Conservation (phyloP, 2,113 vertebrate genomes). For the Panthera tigris region DNA sequence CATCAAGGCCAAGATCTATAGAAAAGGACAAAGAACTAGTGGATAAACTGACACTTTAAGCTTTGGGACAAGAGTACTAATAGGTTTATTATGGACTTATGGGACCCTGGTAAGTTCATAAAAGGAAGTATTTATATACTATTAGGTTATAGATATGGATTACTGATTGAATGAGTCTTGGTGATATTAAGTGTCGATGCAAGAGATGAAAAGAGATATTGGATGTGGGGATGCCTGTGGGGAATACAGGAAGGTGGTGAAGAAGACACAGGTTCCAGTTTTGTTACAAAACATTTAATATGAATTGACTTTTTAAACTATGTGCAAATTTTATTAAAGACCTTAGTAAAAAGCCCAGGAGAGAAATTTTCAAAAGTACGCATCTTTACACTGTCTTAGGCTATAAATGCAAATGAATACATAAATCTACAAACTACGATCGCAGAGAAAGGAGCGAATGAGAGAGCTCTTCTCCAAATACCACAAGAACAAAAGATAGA, state of each 20-base stretch:
- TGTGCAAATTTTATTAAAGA: background rate
- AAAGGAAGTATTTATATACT: background rate
- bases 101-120: background rate
- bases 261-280: background rate
- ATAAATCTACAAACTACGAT: background rate
- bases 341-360: background rate
- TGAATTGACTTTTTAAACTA: background rate
- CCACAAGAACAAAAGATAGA: background rate
- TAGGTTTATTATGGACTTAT: background rate
- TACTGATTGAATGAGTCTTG: background rate
- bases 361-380: background rate
- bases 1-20: background rate
- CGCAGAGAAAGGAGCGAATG: background rate
- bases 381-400: background rate
- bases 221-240: background rate
- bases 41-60: accelerated
- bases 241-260: background rate
- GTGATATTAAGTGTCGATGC: background rate
- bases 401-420: background rate
- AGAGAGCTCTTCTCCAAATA: background rate
- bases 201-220: background rate
- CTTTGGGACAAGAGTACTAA: background rate
- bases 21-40: background rate
- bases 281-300: background rate
- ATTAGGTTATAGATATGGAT: background rate